Conservation (phyloP, 2,113 vertebrate species). For the Oostethus manadensis region DNA sequence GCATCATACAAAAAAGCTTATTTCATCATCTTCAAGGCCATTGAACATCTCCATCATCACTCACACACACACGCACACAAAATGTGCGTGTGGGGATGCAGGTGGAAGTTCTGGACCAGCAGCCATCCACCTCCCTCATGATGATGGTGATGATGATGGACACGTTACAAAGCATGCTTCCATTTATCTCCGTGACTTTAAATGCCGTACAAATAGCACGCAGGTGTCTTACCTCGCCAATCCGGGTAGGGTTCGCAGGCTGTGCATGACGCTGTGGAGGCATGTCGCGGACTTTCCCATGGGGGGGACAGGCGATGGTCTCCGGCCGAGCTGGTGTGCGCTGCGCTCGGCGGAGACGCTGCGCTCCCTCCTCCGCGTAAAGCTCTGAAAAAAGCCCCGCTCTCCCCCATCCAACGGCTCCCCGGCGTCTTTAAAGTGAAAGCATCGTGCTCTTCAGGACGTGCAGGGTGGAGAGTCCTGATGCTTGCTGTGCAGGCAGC, state of each 20-base stretch:
- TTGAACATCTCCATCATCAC: not conserved
- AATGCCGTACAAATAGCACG: not conserved
- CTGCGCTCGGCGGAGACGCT: not conserved
- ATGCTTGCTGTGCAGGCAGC: not conserved
- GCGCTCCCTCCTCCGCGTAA: slow-evolving; percentile 3
- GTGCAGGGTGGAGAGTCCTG: too few species aligned
- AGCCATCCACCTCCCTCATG: not conserved
- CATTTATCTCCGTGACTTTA: not conserved
- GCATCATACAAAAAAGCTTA: not conserved
- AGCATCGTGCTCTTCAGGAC: not conserved
- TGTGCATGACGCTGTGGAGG: slow-evolving; percentile 1
- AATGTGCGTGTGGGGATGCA: not conserved
- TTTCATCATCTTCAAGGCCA: not conserved
- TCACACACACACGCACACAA: not conserved
- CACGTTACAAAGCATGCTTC: not conserved
- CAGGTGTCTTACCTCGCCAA: not conserved
- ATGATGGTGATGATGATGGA: not conserved
- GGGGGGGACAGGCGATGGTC: not conserved
- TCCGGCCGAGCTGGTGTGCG: slow-evolving; percentile 2
- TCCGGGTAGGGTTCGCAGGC: not conserved
- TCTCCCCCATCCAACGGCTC: slow-evolving; percentile 2
- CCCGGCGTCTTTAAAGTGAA: not conserved
- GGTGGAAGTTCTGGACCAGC: not conserved
- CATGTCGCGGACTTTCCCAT: not conserved
- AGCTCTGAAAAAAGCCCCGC: not conserved